Conservation (phyloP, 2,113 vertebrate species). For the Elaphurus davidianus region DNA sequence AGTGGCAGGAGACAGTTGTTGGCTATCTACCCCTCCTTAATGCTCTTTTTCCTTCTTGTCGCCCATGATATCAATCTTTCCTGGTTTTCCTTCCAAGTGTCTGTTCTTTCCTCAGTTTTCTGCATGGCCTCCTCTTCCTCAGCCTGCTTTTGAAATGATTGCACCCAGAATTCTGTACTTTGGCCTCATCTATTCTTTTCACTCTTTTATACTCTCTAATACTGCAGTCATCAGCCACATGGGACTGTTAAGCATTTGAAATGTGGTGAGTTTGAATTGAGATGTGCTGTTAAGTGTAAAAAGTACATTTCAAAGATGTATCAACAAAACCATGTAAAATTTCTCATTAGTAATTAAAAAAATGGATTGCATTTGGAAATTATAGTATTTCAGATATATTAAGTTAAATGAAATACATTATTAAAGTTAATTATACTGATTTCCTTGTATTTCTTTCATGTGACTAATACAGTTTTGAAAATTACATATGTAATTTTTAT, state of each 20-base stretch:
- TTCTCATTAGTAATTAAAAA: too few relatives aligned
- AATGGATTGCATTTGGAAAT: too few relatives aligned
- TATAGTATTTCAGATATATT: too few relatives aligned
- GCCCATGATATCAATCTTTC: not conserved
- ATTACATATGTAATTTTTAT: not conserved
- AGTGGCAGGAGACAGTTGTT: not conserved
- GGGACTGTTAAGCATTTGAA: not conserved
- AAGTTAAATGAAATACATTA: too few relatives aligned
- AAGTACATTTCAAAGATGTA: not conserved
- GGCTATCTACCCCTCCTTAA: not conserved
- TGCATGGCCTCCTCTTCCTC: not conserved
- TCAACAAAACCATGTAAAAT: too few relatives aligned
- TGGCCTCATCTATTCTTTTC: not conserved
- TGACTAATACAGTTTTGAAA: not conserved
- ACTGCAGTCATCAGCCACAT: not conserved
- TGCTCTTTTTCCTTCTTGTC: not conserved
- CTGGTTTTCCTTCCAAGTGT: not conserved
- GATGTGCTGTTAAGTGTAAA: not conserved
- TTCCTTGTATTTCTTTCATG: not conserved
- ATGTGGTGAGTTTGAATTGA: not conserved
- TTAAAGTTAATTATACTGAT: too few relatives aligned
- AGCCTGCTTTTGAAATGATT: not conserved
- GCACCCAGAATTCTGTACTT: not conserved
- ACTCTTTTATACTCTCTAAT: not conserved
- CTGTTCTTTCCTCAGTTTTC: not conserved